A percentile compares a stretch with the other conserved stretches of the same genome.
Conservation (phyloP, 2,888 invertebrate species). For the Drosophila anomalata region DNA sequence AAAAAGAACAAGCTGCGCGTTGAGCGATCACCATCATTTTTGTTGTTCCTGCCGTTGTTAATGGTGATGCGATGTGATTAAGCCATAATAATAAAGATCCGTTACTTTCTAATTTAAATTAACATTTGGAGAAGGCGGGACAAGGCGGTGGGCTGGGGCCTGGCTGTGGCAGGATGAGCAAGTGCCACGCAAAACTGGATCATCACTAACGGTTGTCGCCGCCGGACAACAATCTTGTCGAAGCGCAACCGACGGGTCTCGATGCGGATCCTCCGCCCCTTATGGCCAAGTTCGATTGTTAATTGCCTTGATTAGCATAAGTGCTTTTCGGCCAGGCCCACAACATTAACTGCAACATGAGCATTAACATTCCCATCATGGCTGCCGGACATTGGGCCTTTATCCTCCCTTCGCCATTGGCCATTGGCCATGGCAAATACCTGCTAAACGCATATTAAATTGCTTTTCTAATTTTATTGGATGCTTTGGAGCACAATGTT, state of each 20-base stretch:
- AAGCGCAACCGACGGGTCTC: slow-evolving; percentile 52
- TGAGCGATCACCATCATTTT: slow-evolving; percentile 26
- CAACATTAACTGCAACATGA: slow-evolving; percentile 61
- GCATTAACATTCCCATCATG: slow-evolving; percentile 48
- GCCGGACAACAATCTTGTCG: slow-evolving; percentile 56
- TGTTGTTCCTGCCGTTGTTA: slow-evolving; percentile 47
- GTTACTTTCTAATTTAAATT: slow-evolving; percentile 76
- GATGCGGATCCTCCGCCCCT: slow-evolving; percentile 58
- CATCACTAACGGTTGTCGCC: slow-evolving; percentile 58
- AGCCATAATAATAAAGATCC: slow-evolving; percentile 79
- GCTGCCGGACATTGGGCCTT: slow-evolving; percentile 17
- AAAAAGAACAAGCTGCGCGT: slow-evolving; percentile 40
- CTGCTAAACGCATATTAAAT: slow-evolving; percentile 62
- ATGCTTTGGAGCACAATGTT: slow-evolving; percentile 59
- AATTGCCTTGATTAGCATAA: slow-evolving; percentile 70
- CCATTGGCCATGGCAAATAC: slow-evolving; percentile 18
- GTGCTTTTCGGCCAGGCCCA: slow-evolving; percentile 56
- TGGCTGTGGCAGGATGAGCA: slow-evolving; percentile 7
- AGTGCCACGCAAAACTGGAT: slow-evolving; percentile 22
- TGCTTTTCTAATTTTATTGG: slow-evolving; percentile 76
- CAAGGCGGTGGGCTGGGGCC: slow-evolving; percentile 35
- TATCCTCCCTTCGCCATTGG: not conserved
- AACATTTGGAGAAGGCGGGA: slow-evolving; percentile 63
- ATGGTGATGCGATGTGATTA: slow-evolving; percentile 72
- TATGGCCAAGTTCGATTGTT: slow-evolving; percentile 57